phyloP scores from a whole-genome alignment of 1,140 invertebrate genomes.

The Drosophila punjabiensis region DNA sequence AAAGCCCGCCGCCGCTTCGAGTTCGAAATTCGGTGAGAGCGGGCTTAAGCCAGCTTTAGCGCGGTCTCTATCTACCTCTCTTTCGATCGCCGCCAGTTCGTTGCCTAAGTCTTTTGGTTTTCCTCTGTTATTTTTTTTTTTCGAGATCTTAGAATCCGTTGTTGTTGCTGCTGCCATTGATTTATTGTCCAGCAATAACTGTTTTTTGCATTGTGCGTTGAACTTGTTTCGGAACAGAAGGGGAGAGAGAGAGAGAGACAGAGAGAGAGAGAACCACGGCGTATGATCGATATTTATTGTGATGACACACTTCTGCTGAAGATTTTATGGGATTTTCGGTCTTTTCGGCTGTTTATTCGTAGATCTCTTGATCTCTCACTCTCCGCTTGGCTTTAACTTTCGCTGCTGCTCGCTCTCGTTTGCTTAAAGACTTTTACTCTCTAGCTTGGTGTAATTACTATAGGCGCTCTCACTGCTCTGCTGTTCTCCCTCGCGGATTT shows the following conservation, averaged over 20 bases:
- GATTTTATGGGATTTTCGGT: constrained; percentile 1
- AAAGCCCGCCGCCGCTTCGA: constrained; percentile 46
- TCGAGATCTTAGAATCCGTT: constrained; percentile 52
- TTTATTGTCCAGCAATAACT: constrained; percentile 78
- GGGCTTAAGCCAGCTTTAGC: background rate
- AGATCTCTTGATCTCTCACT: constrained; percentile 17
- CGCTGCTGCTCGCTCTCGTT: constrained; percentile 55
- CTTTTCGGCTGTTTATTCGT: constrained; percentile 28
- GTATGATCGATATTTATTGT: constrained; percentile 24
- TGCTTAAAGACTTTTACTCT: constrained; percentile 68
- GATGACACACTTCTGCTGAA: constrained; percentile 58
- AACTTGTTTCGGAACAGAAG: constrained; percentile 30
- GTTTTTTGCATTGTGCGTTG: constrained; percentile 73
- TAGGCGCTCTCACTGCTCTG: constrained; percentile 33
- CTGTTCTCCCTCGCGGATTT: constrained; percentile 20
- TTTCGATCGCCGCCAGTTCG: constrained; percentile 43
- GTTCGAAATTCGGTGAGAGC: constrained; percentile 54
- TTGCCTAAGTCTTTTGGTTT: constrained; percentile 50
- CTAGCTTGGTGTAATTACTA: constrained; percentile 44
- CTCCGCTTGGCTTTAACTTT: constrained; percentile 55
- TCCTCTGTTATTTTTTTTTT: constrained; percentile 12
- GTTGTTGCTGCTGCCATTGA: constrained; percentile 54
- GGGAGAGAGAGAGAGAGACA: background rate
- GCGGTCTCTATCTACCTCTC: background rate
- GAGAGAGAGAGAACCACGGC: background rate